phyloP scores from a whole-genome alignment of 2,113 vertebrate species.

The Notarius lentiginosus region DNA sequence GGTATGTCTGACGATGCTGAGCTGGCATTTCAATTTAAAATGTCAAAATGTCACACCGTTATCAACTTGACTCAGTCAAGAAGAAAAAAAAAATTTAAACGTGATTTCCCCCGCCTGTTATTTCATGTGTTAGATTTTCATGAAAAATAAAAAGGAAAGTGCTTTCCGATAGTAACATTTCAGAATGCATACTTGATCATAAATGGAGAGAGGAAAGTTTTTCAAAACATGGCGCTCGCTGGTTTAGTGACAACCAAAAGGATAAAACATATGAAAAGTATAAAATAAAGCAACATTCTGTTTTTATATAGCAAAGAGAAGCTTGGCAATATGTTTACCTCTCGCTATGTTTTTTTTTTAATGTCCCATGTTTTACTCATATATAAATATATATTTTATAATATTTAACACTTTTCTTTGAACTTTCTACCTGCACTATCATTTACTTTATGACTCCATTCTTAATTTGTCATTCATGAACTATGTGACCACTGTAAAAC shows the following conservation, averaged over 20 bases:
- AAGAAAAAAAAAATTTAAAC: neutral
- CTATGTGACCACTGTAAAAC: too few species aligned
- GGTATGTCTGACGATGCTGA: neutral
- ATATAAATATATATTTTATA: neutral
- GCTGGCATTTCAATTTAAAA: conserved; percentile 14
- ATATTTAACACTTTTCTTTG: neutral
- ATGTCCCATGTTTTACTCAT: neutral
- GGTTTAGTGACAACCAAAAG: neutral
- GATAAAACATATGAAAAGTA: neutral
- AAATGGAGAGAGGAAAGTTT: neutral
- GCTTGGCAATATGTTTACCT: neutral
- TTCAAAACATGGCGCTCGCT: too few species aligned
- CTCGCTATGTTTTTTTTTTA: neutral
- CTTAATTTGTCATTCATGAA: neutral
- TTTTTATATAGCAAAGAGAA: neutral
- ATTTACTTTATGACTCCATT: neutral
- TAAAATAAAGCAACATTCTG: neutral
- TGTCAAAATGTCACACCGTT: neutral
- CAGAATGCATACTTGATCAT: neutral
- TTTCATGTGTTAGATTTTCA: neutral
- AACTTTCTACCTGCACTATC: neutral
- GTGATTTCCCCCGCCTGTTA: conserved; percentile 17
- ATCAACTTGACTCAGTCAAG: conserved; percentile 1
- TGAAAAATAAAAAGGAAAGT: neutral
- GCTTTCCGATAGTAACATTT: neutral